phyloP scores from a whole-genome alignment of 2,113 vertebrate genomes.

The Ibidorhyncha struthersii region DNA sequence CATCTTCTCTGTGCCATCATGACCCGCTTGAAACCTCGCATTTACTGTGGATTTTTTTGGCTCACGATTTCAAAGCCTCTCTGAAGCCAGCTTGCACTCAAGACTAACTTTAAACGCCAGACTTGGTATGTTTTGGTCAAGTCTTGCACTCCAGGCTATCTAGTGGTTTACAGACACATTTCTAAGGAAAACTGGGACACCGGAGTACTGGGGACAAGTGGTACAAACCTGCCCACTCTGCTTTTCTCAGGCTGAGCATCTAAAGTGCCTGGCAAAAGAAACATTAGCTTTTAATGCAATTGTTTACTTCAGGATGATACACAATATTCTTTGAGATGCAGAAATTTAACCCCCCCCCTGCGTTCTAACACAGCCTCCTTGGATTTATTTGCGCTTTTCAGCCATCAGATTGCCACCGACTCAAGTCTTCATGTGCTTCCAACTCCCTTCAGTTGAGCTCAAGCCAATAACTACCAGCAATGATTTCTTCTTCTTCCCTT shows the following conservation, averaged over 20 bases:
- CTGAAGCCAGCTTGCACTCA: neutral
- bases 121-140: neutral
- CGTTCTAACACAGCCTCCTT: slow-evolving; percentile 4
- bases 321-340: neutral
- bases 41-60: neutral
- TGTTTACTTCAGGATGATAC: neutral
- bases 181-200: neutral
- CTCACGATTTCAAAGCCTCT: slow-evolving; percentile 11
- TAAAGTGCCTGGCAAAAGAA: slow-evolving; percentile 27
- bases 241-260: slow-evolving; percentile 21
- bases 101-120: neutral
- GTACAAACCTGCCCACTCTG: neutral
- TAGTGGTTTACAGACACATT: neutral
- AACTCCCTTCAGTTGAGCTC: slow-evolving; percentile 29
- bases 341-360: neutral
- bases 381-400: slow-evolving; percentile 13
- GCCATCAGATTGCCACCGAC: neutral
- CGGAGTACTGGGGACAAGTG: neutral
- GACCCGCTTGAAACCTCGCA: neutral
- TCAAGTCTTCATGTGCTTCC: neutral
- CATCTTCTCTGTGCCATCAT: neutral
- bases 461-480: slow-evolving; percentile 27
- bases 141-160: neutral
- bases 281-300: neutral
- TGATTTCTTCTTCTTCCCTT: slow-evolving; percentile 30